Evolutionary conservation across 1,140 invertebrate species (phyloP).

Genomic region (Sarcophaga bullata): DNA sequence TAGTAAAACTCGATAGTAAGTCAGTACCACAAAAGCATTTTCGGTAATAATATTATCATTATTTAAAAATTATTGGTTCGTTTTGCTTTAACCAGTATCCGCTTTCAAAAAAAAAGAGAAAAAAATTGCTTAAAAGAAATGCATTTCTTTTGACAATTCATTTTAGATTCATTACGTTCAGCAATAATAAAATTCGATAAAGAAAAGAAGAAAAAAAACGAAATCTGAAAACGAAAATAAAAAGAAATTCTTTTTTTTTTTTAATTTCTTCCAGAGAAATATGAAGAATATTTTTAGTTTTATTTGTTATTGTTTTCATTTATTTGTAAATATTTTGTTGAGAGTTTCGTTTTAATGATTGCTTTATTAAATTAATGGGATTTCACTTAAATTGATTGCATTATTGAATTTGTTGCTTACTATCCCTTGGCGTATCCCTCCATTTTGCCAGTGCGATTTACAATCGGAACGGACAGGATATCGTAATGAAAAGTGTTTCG

Average conservation of each 20-base stretch:
- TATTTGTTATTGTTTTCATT: too few relatives aligned
- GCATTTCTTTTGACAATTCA: background rate
- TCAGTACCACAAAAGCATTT: background rate
- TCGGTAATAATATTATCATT: slow-evolving; percentile 16
- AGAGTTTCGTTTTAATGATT: background rate
- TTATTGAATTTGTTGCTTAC: background rate
- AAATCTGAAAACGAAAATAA: too few relatives aligned
- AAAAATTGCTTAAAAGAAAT: slow-evolving; percentile 4
- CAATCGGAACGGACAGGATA: too few relatives aligned
- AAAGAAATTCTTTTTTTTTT: background rate
- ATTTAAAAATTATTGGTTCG: background rate
- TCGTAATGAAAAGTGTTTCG: too few relatives aligned
- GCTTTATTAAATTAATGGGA: slow-evolving; percentile 21
- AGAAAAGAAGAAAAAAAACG: background rate
- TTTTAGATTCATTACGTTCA: background rate
- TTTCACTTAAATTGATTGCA: slow-evolving; percentile 21
- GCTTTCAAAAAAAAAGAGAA: background rate
- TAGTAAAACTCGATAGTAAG: too few relatives aligned
- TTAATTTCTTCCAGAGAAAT: background rate
- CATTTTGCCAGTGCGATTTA: too few relatives aligned
- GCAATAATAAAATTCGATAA: background rate
- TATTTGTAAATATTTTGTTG: too few relatives aligned
- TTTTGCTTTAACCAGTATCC: background rate
- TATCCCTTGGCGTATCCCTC: background rate
- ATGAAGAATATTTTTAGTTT: too few relatives aligned